Base-by-base conservation (phyloP, 2,113 vertebrate genomes). In the Rhagologus leucostigma region DNA sequence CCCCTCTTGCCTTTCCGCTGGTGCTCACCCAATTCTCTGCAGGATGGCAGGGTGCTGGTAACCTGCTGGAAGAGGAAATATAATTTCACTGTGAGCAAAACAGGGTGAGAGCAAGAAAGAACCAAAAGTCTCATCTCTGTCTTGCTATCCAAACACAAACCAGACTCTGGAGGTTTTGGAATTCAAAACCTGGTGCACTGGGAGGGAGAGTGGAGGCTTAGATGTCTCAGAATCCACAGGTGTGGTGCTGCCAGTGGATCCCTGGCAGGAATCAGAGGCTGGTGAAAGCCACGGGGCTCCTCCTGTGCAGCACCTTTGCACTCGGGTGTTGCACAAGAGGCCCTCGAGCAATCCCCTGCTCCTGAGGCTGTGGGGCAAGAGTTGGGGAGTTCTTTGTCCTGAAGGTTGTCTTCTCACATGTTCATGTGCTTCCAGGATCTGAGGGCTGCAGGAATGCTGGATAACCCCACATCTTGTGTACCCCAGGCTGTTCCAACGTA, bases 41-140 rank as follows among this genome's bases (percentile, higher is more conserved):
- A 73, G 60, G n/a, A 3, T 7, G 52, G 19, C 63, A 84, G n/a
- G 27, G 26, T 19, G 50, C 76, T 88, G 71, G 2, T 20, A 3
- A 5, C 22, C 33, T n/a, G 8, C 1, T 33, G 53, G 29, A 62
- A 30, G 57, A 23, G 22, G 30, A 84, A 52, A 81, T 55, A 1
- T 0, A 11, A 37, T 33, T 86, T 52, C 24, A 5, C 21, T 56
- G 71, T 2, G 21, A 68, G 47, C 14, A 63, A 12, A 52, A 46
- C 9, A 8, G 21, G 47, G 23, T 16, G 46, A n/a, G 15, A 50
- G 32, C 44, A 33, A 33, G 17, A 23, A 21, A 14, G 42, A 47
- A 17, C 8, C 0, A 1, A 11, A 70, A 24, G 23, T 20, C 21
- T 30, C 30, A 4, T 0, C 35, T 23, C 24, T 35, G 19, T 8